phyloP scores from a whole-genome alignment of 2,797 vertebrate species.

The Percopsis omiscomaycus region DNA sequence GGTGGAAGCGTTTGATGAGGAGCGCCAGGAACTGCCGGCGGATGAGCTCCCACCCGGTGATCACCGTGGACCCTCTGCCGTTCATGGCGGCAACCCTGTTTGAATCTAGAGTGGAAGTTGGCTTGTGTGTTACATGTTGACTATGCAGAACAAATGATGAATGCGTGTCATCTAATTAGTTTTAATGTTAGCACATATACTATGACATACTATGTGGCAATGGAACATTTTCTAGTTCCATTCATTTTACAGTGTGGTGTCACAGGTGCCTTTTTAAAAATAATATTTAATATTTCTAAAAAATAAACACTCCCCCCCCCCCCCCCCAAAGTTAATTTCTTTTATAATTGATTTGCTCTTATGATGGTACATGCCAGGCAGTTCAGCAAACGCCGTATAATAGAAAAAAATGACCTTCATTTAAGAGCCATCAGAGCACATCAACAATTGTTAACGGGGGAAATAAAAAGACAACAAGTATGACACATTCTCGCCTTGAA shows the following conservation, averaged over 20 bases:
- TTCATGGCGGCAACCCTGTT: constrained; percentile 75
- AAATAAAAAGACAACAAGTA: constrained; percentile 12
- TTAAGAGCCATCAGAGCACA: constrained; percentile 1
- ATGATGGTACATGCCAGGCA: constrained; percentile 25
- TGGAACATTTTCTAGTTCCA: neutral
- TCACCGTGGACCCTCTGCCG: constrained; percentile 86
- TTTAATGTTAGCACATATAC: constrained; percentile 12
- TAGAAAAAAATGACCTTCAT: neutral
- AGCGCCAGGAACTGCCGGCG: constrained; percentile 92
- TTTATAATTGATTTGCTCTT: constrained; percentile 4
- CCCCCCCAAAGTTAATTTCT: constrained; percentile 1
- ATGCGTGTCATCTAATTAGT: neutral
- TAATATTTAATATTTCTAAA: neutral
- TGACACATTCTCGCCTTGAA: neutral
- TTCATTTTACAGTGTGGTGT: neutral
- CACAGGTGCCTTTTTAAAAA: too few species aligned
- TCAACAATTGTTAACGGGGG: constrained; percentile 13
- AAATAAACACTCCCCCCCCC: constrained; percentile 19
- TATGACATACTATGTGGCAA: constrained; percentile 10
- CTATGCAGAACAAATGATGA: neutral
- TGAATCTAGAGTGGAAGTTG: constrained; percentile 58
- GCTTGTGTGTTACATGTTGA: constrained; percentile 45
- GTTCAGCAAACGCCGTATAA: constrained; percentile 12
- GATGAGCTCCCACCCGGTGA: constrained; percentile 88
- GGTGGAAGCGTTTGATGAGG: constrained; percentile 94